A percentile compares a stretch with the other conserved stretches of the same genome.
Evolutionary conservation across 2,888 invertebrate genomes (phyloP).

Genomic region (Adelognathus sp.): DNA sequence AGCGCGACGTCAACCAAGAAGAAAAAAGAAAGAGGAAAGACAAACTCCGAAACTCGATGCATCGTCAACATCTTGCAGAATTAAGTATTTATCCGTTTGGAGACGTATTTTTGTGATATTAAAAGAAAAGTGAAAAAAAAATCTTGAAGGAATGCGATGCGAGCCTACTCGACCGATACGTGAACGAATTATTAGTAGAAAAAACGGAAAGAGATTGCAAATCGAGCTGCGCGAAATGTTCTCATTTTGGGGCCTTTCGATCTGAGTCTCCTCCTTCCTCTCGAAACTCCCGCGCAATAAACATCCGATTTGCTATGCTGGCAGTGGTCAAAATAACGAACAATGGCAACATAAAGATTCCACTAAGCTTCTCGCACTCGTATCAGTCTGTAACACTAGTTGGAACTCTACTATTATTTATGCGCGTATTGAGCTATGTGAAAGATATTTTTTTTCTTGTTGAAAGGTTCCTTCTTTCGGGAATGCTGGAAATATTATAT

Average conservation of each 20-base stretch:
- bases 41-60: conserved; percentile 49
- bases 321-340: conserved; percentile 1
- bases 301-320: background rate
- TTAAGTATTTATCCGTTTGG: background rate
- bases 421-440: conserved; percentile 66
- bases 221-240: background rate
- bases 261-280: conserved; percentile 52
- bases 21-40: conserved; percentile 63
- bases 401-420: conserved; percentile 70
- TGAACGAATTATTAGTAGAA: background rate
- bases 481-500: background rate
- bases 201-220: background rate
- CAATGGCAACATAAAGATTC: background rate
- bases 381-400: conserved; percentile 35
- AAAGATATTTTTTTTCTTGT: conserved; percentile 59
- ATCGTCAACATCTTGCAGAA: background rate
- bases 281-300: conserved; percentile 38
- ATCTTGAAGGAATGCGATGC: background rate
- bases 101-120: background rate
- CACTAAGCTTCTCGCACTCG: conserved; percentile 28
- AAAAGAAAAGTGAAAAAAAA: background rate
- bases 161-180: conserved; percentile 1
- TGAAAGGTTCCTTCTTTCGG: background rate
- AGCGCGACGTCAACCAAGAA: conserved; percentile 63
- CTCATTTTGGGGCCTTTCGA: conserved; percentile 34